Base-by-base conservation (phyloP, 92 coral and sea anemone species). In the Epizoanthus stellaris region DNA sequence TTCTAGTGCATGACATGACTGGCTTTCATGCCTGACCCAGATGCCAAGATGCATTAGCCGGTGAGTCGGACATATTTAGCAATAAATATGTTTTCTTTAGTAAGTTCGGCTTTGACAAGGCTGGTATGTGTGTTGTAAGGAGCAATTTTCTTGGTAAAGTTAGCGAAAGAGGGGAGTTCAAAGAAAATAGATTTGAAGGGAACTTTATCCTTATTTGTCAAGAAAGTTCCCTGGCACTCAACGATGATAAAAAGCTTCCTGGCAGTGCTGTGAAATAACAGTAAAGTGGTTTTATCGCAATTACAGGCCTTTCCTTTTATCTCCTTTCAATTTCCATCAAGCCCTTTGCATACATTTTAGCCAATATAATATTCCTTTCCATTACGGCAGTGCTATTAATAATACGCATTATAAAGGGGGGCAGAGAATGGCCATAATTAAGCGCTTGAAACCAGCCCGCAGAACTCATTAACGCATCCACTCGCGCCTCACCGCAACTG, bases 361-460 rank as follows among this genome's bases (percentile, higher is more conserved):
- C 81, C 89, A 85, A 91, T 86, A 86, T 81, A 85, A 76, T 88
- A 88, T 91, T 91, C 80, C 83, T 81, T 21, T 73, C 85, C 90
- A 80, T 85, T 85, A 85, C 87, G 90, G 73, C 56, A 88, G 87
- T 88, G 92, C 90, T 85, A 91, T 91, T 89, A 89, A 91, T 88
- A 85, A 89, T 76, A 58, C 85, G 85, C 81, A 89, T 86, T 86
- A 82, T 85, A 47, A 91, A 91, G 82, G 90, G 56, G 20, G 61
- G 75, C 62, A 87, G 70, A 87, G 87, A 91, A 85, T 73, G 80
- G 85, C 68, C 67, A 85, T 88, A 91, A 86, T 91, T 91, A 91
- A 86, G 53, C 81, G 87, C 73, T 85, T 85, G 81, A 82, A 82
- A 20, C 87, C 87, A 82, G 72, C 83, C 87, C 89, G 66, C 85